Percentiles rank a stretch among this genome's conserved stretches.
These are phyloP conservation scores for Saccostrea cuccullata DNA, from an alignment of 1,140 invertebrate genomes.

Conservation along the genomic window DNA sequence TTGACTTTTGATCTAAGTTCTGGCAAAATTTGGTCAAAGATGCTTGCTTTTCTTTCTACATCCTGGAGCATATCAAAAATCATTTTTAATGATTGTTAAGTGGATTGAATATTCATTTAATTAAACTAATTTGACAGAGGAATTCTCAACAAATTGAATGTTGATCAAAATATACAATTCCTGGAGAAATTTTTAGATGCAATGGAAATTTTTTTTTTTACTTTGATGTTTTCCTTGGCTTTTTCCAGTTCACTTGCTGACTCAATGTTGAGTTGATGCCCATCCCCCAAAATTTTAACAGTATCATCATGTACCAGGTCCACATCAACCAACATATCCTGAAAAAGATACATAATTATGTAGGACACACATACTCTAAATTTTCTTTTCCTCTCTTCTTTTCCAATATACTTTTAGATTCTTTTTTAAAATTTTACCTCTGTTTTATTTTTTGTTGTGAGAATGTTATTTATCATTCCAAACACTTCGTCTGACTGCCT, in stretches of 20 bases:
- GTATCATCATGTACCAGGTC: conserved; percentile 50
- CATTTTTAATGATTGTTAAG: neutral
- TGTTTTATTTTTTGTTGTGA: neutral
- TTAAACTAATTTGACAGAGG: neutral
- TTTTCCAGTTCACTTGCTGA: conserved; percentile 48
- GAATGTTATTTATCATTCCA: no score
- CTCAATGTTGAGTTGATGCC: conserved; percentile 49
- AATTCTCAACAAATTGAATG: no score
- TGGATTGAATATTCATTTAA: neutral
- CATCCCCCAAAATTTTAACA: conserved; percentile 51
- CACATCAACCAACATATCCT: conserved; percentile 59
- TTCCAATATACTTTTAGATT: neutral
- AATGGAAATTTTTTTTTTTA: conserved; percentile 30
- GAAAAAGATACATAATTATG: neutral
- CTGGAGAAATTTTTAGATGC: no score
- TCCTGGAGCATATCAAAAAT: conserved; percentile 37
- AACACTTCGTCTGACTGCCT: conserved; percentile 51
- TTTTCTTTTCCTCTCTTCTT: neutral
- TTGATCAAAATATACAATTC: no score
- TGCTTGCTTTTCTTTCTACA: conserved; percentile 45
- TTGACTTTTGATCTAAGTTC: conserved; percentile 48
- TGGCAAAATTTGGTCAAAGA: conserved; percentile 47
- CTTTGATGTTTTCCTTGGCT: conserved; percentile 53
- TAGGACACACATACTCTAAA: neutral
- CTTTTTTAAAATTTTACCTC: neutral